phyloP scores from a whole-genome alignment of 2,797 vertebrate genomes.

The Cryptoprocta ferox region DNA sequence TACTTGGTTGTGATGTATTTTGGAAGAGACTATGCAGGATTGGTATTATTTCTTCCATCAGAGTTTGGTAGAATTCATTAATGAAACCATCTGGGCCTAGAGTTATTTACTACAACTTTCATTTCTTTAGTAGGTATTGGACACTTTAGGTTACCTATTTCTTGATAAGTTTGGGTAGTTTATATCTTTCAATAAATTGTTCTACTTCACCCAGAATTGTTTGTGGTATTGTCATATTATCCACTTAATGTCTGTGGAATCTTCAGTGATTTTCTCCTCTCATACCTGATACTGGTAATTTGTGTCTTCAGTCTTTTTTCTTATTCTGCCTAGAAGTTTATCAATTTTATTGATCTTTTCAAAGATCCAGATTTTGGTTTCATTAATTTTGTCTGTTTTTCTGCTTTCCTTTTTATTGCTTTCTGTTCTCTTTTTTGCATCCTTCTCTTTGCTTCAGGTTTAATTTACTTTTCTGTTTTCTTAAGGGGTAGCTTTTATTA shows the following conservation, averaged over 20 bases:
- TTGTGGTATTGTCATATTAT: not conserved
- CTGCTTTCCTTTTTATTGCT: not conserved
- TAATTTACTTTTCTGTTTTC: conserved; percentile 13
- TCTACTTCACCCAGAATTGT: not conserved
- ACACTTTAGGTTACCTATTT: not conserved
- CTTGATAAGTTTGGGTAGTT: not conserved
- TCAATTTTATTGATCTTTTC: not conserved
- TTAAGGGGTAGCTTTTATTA: not conserved
- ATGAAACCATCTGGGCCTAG: not conserved
- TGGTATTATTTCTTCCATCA: not conserved
- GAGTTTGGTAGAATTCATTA: not conserved
- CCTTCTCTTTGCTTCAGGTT: not conserved
- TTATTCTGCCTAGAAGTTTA: not conserved
- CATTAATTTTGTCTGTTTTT: conserved; percentile 8
- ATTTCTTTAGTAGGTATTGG: not conserved
- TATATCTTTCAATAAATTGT: not conserved
- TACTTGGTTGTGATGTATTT: not conserved
- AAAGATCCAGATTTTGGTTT: not conserved
- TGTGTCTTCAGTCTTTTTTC: not conserved
- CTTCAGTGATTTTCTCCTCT: not conserved
- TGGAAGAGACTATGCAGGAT: not conserved
- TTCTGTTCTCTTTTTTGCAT: not conserved
- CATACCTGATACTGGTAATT: not conserved
- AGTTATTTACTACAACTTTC: conserved; percentile 20
- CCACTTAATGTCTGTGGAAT: not conserved